These are phyloP conservation scores for Drosophila flavopinicola DNA, from an alignment of 2,888 invertebrate species.

Conservation along the genomic window DNA sequence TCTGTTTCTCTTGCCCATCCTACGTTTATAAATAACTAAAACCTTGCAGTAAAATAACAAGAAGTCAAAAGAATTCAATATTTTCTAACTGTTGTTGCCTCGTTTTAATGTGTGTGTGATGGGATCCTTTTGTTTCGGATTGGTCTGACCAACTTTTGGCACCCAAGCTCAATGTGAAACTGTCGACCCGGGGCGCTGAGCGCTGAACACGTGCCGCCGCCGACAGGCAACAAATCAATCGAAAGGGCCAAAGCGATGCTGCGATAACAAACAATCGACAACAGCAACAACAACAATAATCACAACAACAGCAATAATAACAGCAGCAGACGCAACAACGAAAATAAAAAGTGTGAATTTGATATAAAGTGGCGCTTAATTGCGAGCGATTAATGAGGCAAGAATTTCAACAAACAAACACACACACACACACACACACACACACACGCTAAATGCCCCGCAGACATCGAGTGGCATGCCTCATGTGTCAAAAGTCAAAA, in stretches of 20 bases:
- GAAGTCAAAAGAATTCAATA: slow-evolving; percentile 5
- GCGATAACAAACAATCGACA: slow-evolving; percentile 28
- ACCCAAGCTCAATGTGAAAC: slow-evolving; percentile 14
- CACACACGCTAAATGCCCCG: not conserved
- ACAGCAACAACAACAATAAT: slow-evolving; percentile 9
- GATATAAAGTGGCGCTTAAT: slow-evolving; percentile 76
- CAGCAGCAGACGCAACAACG: no score
- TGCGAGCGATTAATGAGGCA: slow-evolving; percentile 76
- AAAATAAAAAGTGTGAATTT: slow-evolving; percentile 53
- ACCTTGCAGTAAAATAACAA: no score
- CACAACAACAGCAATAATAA: slow-evolving; percentile 11
- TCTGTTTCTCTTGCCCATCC: no score
- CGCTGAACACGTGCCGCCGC: slow-evolving; percentile 52
- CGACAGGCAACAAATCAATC: slow-evolving; percentile 51
- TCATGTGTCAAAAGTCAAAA: slow-evolving; percentile 51
- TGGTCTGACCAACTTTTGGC: slow-evolving; percentile 38
- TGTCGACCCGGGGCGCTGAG: slow-evolving; percentile 1
- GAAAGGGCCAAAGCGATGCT: slow-evolving; percentile 10
- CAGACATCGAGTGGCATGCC: slow-evolving; percentile 37
- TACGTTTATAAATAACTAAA: no score
- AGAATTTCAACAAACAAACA: slow-evolving; percentile 63
- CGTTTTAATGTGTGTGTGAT: slow-evolving; percentile 3
- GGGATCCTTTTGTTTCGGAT: slow-evolving; percentile 16
- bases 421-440: not conserved
- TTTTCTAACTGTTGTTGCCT: slow-evolving; percentile 20